phyloP scores from a whole-genome alignment of 37 sponge, comb jelly and placozoan species.

The Halichondria panicea region DNA sequence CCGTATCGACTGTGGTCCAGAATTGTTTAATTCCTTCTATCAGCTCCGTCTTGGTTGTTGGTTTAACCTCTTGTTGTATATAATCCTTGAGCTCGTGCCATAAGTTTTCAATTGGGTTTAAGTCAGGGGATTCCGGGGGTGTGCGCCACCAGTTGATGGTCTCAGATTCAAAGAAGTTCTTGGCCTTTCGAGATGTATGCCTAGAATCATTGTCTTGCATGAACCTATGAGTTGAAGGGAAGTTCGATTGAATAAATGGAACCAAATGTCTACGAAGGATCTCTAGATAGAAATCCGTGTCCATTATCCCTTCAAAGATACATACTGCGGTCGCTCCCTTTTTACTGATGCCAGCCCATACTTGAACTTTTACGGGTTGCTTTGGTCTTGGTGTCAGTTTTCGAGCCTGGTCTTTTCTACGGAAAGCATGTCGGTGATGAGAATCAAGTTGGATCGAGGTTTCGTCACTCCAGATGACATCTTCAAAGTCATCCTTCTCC shows the following conservation, averaged over 20 bases:
- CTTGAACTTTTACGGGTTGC: conserved; percentile 44
- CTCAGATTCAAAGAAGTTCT: conserved; percentile 7
- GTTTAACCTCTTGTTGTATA: conserved; percentile 20
- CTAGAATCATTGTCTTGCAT: conserved; percentile 42
- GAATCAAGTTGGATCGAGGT: conserved; percentile 24
- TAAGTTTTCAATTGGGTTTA: conserved; percentile 44
- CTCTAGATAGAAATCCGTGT: conserved; percentile 21
- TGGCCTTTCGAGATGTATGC: conserved; percentile 30
- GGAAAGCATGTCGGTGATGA: conserved; percentile 10
- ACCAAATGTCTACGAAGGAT: conserved; percentile 11
- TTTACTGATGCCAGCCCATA: conserved; percentile 43
- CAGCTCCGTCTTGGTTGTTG: conserved; percentile 23
- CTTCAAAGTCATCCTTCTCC: conserved; percentile 3
- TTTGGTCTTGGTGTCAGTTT: conserved; percentile 15
- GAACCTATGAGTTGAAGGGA: conserved; percentile 12
- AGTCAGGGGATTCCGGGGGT: conserved; percentile 36
- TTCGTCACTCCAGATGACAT: conserved; percentile 46
- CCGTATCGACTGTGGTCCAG: conserved; percentile 7
- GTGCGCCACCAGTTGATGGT: conserved; percentile 31
- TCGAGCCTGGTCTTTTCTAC: conserved; percentile 2
- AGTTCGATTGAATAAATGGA: conserved; percentile 18
- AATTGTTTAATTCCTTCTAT: conserved; percentile 20
- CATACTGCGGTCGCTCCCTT: conserved; percentile 28
- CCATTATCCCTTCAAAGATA: conserved; percentile 48
- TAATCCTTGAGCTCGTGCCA: conserved; percentile 40